These are phyloP conservation scores for Trypoxylus dichotomus DNA, from an alignment of 1,140 invertebrate species.

Conservation along the genomic window DNA sequence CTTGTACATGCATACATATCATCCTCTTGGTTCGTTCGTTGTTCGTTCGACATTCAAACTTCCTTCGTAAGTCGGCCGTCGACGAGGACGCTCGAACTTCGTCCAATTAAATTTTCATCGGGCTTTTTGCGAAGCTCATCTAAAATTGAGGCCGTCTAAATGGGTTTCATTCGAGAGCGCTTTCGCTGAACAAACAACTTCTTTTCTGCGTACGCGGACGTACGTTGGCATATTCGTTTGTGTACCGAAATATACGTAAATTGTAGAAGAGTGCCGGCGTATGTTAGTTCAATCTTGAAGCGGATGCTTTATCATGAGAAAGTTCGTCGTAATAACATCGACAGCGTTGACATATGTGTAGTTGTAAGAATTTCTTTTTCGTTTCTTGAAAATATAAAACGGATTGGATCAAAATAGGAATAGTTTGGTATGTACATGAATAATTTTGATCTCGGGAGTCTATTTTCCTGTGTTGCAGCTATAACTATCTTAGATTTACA, in stretches of 20 bases:
- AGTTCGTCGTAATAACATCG: too few species aligned
- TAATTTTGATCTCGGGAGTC: too few species aligned
- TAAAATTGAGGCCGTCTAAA: neutral
- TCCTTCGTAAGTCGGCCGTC: neutral
- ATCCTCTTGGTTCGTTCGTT: neutral
- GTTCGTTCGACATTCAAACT: neutral
- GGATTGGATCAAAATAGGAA: too few species aligned
- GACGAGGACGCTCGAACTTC: neutral
- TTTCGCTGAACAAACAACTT: neutral
- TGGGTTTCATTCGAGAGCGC: neutral
- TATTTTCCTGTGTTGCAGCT: too few species aligned
- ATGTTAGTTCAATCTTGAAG: too few species aligned
- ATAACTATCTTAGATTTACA: too few species aligned
- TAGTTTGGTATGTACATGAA: too few species aligned
- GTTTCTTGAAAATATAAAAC: too few species aligned
- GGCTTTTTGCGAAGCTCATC: neutral
- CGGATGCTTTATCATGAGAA: too few species aligned
- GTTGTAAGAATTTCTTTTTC: too few species aligned
- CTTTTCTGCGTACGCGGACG: neutral
- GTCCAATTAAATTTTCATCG: constrained; percentile 3
- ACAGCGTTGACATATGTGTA: too few species aligned
- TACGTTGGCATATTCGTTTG: neutral
- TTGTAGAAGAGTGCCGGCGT: neutral
- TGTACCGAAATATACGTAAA: neutral
- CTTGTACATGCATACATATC: too few species aligned